Evolutionary conservation across 2,888 invertebrate genomes (phyloP).

Genomic region (Allygus modestus): DNA sequence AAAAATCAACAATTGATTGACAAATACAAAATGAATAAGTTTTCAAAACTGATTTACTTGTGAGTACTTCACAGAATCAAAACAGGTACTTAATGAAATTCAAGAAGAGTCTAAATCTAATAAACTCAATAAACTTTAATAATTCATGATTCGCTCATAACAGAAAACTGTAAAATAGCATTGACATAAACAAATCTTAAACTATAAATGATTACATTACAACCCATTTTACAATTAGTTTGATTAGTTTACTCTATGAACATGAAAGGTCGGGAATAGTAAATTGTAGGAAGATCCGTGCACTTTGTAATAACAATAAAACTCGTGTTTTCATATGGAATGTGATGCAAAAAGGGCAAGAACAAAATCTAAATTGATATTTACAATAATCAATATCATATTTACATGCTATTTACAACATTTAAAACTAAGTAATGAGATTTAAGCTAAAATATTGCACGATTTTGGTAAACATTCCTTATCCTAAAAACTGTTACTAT

Average conservation of each 20-base stretch:
- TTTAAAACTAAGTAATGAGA: slow-evolving; percentile 27
- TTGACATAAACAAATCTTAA: not conserved
- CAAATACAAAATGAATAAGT: too few relatives aligned
- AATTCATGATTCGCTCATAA: too few relatives aligned
- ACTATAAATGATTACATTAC: not conserved
- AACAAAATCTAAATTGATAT: slow-evolving; percentile 43
- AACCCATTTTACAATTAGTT: not conserved
- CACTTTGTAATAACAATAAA: slow-evolving; percentile 21
- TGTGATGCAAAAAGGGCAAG: slow-evolving; percentile 43
- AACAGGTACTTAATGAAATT: too few relatives aligned
- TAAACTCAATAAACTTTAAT: too few relatives aligned
- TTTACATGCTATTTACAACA: slow-evolving; percentile 45
- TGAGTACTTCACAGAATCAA: too few relatives aligned
- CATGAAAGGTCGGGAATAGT: not conserved
- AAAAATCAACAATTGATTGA: too few relatives aligned
- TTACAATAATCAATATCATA: slow-evolving; percentile 34
- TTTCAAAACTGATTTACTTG: too few relatives aligned
- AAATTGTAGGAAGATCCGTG: slow-evolving; percentile 8
- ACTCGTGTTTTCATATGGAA: slow-evolving; percentile 6
- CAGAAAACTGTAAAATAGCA: too few relatives aligned
- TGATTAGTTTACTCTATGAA: not conserved
- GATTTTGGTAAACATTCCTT: slow-evolving; percentile 52
- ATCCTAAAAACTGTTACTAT: slow-evolving; percentile 35
- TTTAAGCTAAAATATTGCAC: slow-evolving; percentile 60
- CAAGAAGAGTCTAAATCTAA: too few relatives aligned